These are phyloP conservation scores for Drosophila lacertosa DNA, from an alignment of 1,140 invertebrate genomes.

Conservation along the genomic window DNA sequence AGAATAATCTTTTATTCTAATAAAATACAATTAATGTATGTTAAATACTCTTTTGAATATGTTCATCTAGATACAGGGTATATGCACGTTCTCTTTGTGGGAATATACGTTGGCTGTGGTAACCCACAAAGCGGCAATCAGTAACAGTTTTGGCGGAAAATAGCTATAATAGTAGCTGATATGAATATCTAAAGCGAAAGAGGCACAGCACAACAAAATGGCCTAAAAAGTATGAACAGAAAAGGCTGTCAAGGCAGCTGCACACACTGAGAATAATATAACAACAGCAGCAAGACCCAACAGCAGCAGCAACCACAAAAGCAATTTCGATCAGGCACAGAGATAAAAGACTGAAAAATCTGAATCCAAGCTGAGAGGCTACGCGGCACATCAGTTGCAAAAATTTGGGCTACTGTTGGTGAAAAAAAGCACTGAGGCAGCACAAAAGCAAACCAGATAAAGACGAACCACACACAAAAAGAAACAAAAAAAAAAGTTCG, in stretches of 20 bases:
- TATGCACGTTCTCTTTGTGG: neutral
- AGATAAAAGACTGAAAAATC: slow-evolving; percentile 58
- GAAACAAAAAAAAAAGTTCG: slow-evolving; percentile 17
- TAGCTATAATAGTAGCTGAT: slow-evolving; percentile 79
- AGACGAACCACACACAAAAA: slow-evolving; percentile 45
- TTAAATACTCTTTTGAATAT: neutral
- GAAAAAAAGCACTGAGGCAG: slow-evolving; percentile 39
- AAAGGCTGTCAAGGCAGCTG: slow-evolving; percentile 38
- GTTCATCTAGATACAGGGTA: neutral
- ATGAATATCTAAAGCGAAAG: slow-evolving; percentile 72
- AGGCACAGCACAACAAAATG: slow-evolving; percentile 71
- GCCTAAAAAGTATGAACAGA: slow-evolving; percentile 58
- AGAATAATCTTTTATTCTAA: too few species aligned
- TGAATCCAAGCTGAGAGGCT: slow-evolving; percentile 57
- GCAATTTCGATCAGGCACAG: slow-evolving; percentile 79
- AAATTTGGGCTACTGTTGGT: slow-evolving; percentile 65
- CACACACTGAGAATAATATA: slow-evolving; percentile 79
- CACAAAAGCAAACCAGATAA: slow-evolving; percentile 64
- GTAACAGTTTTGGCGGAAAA: slow-evolving; percentile 80
- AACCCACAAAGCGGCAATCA: slow-evolving; percentile 74
- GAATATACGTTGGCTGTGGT: slow-evolving; percentile 9
- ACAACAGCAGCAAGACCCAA: slow-evolving; percentile 51
- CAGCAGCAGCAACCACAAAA: slow-evolving; percentile 68
- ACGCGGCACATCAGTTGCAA: slow-evolving; percentile 78
- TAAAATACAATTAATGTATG: too few species aligned